These are phyloP conservation scores for Chelmon rostratus DNA, from an alignment of 2,797 vertebrate species.

Conservation along the genomic window DNA sequence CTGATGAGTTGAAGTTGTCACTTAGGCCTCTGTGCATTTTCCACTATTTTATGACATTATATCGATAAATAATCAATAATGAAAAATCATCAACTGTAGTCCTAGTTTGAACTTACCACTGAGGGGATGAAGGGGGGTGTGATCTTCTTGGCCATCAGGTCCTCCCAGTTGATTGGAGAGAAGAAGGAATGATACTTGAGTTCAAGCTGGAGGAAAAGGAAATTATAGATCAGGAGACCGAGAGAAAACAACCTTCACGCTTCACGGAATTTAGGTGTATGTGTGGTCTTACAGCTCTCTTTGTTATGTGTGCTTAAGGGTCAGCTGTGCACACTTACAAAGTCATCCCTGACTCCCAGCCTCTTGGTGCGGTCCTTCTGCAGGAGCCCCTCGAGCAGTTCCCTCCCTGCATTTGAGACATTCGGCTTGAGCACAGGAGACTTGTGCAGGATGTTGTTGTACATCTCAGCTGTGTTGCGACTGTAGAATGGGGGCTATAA, in stretches of 20 bases:
- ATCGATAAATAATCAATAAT: background rate
- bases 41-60: background rate
- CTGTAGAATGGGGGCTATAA: conserved; percentile 88
- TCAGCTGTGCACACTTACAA: conserved; percentile 78
- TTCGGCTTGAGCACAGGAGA: conserved; percentile 86
- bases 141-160: conserved; percentile 88
- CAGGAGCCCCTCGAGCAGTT: conserved; percentile 86
- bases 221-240: conserved; percentile 15
- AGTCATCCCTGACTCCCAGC: conserved; percentile 85
- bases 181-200: conserved; percentile 87
- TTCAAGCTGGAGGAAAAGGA: conserved; percentile 79
- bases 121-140: conserved; percentile 85
- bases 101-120: conserved; percentile 80
- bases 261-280: too few species aligned
- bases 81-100: background rate
- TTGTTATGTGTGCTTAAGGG: accelerated
- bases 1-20: background rate
- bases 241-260: background rate
- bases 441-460: conserved; percentile 89
- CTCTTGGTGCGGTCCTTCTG: conserved; percentile 87
- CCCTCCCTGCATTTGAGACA: conserved; percentile 85
- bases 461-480: conserved; percentile 89
- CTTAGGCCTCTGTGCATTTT: too few species aligned
- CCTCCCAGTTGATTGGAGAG: conserved; percentile 89
- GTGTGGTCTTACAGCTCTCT: background rate